Evolutionary conservation across 2,113 vertebrate genomes (phyloP), one percentile per base, ranked within the genome.

Genomic region (Trichomycterus rosablanca): DNA sequence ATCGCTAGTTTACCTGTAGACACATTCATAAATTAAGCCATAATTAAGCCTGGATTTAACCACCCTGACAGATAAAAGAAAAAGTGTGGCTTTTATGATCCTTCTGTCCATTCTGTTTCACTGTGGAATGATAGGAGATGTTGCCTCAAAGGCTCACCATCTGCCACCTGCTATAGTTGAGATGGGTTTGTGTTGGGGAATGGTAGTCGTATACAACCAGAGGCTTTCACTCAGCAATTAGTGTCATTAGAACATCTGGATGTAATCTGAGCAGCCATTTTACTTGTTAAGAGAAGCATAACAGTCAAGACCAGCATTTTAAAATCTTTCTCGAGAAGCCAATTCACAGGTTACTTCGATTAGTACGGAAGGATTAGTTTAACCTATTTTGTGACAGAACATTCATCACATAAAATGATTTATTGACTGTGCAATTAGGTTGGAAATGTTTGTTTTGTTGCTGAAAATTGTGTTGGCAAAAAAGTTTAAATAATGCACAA

Each of bases 181-280:
- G 67, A 59, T 51, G 34, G 15, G 42, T 67, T 54, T 72, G 74
- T 66, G 66, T 59, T 43, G 60, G 72, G 48, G 50, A 69, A 30
- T 63, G 66, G 59, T 77, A 84, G 83, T 79, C 80, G 74, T n/a
- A 82, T 79, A 74, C 53, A 67, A n/a, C n/a, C 30, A 56, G 70
- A 71, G 77, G 71, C 73, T 74, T 79, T 72, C 69, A 76, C 64
- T 52, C 39, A 57, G 64, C 73, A 77, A 77, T 81, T 74, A 78
- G 71, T 69, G 67, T 73, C 78, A 52, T 39, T 20, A 37, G 30
- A 37, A 40, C 32, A 48, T 30, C 30, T 49, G 30, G 23, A 30
- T 16, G n/a, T 49, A n/a, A 10, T 12, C 3, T 8, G 8, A 26
- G 44, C 9, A 48, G 26, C 42, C 28, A 46, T 7, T 18, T 32